phyloP scores from a whole-genome alignment of 2,888 invertebrate species.

The Gastrophysa polygoni region DNA sequence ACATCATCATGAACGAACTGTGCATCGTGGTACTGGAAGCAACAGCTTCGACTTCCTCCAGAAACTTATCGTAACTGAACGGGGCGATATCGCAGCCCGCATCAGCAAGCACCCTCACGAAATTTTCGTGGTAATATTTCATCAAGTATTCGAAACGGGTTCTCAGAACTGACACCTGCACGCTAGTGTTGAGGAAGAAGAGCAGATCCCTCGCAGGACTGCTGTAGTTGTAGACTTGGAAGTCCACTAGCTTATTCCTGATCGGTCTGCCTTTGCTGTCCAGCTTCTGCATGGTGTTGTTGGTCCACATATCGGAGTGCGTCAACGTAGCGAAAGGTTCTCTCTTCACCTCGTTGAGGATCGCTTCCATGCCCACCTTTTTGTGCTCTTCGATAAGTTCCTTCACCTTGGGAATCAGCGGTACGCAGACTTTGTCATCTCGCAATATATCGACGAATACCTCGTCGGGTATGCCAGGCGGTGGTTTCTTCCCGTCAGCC shows the following conservation, averaged over 20 bases:
- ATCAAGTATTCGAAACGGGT: conserved; percentile 31
- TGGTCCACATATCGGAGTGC: conserved; percentile 66
- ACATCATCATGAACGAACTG: background rate
- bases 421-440: conserved; percentile 22
- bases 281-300: conserved; percentile 63
- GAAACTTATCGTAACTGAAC: conserved; percentile 14
- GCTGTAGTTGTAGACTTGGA: conserved; percentile 39
- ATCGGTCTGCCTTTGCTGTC: conserved; percentile 29
- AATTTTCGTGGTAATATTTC: conserved; percentile 28
- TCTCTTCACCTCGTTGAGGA: conserved; percentile 5
- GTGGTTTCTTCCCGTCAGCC: background rate
- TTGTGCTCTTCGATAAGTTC: conserved; percentile 2
- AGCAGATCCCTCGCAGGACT: conserved; percentile 42
- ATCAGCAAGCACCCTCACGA: conserved; percentile 19
- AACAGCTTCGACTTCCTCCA: conserved; percentile 9
- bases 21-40: background rate
- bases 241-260: conserved; percentile 44
- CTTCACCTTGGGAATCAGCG: conserved; percentile 15
- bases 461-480: background rate
- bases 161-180: conserved; percentile 27
- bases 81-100: conserved; percentile 15
- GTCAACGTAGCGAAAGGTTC: conserved; percentile 62
- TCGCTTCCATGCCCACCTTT: conserved; percentile 17
- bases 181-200: conserved; percentile 46
- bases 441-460: conserved; percentile 18